These are phyloP conservation scores for Callopanchax toddi DNA, from an alignment of 2,113 vertebrate genomes.

Conservation along the genomic window DNA sequence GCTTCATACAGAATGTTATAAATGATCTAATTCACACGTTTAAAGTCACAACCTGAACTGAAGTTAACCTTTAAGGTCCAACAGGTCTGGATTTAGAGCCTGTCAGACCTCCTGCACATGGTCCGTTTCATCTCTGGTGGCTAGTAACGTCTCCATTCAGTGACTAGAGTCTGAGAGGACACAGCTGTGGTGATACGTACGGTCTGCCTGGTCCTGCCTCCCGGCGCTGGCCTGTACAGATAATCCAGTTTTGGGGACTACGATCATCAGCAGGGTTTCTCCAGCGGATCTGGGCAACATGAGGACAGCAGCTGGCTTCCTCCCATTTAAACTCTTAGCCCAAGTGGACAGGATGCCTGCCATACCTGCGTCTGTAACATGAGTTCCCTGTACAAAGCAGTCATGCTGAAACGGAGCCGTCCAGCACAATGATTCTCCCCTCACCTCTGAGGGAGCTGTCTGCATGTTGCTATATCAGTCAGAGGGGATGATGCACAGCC, in stretches of 20 bases:
- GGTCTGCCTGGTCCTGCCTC: conserved; percentile 60
- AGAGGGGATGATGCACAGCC: not conserved
- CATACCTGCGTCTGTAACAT: conserved; percentile 86
- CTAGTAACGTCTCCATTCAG: not conserved
- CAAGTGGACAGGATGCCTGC: conserved; percentile 83
- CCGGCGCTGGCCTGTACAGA: conserved; percentile 44
- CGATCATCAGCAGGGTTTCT: conserved; percentile 67
- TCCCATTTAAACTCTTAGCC: conserved; percentile 80
- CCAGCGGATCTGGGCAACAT: conserved; percentile 64
- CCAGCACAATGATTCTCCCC: conserved; percentile 37
- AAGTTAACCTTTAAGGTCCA: not conserved
- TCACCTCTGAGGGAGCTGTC: conserved; percentile 31
- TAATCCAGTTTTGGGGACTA: conserved; percentile 61
- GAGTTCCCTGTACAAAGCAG: conserved; percentile 83
- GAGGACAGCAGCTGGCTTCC: conserved; percentile 79
- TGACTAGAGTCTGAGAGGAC: conserved; percentile 18
- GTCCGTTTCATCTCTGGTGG: conserved; percentile 9
- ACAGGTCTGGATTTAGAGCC: too few relatives aligned
- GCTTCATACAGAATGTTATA: too few relatives aligned
- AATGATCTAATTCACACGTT: too few relatives aligned
- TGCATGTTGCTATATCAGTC: conserved; percentile 41
- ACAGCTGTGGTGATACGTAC: conserved; percentile 25
- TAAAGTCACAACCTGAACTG: too few relatives aligned
- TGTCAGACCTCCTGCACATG: not conserved
- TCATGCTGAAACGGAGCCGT: conserved; percentile 75